Conservation (phyloP, 2,797 vertebrate genomes). For the Limnodromus scolopaceus region DNA sequence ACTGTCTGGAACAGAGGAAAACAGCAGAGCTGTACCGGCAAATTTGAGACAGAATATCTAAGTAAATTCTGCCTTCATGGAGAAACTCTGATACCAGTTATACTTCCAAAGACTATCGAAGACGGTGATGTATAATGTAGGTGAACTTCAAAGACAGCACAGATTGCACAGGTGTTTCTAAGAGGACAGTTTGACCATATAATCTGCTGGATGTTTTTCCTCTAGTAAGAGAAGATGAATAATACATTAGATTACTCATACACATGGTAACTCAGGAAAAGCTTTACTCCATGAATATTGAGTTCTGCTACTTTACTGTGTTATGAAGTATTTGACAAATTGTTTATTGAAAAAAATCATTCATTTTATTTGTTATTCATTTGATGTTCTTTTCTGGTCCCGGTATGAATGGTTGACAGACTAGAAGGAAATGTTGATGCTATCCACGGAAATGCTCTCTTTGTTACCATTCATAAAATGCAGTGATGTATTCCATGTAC, state of each 20-base stretch:
- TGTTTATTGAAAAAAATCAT: fast-evolving
- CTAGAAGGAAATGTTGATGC: neutral
- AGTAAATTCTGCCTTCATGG: neutral
- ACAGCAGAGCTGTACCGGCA: neutral
- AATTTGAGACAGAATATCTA: neutral
- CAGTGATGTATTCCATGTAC: neutral
- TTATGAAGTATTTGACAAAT: neutral
- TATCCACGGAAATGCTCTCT: neutral
- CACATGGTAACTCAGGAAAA: neutral
- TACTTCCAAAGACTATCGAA: neutral
- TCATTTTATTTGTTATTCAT: neutral
- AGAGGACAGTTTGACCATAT: neutral
- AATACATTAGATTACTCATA: neutral
- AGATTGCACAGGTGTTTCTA: neutral
- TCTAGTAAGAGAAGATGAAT: neutral
- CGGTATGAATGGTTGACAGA: neutral
- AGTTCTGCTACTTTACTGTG: neutral
- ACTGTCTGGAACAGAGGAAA: neutral
- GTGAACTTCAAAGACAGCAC: neutral
- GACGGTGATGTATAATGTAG: neutral
- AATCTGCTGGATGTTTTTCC: neutral
- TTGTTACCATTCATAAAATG: neutral
- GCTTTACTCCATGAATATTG: neutral
- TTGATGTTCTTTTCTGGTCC: neutral
- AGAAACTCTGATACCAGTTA: neutral